Percentiles rank a stretch among this genome's conserved stretches.
Evolutionary conservation across 2,113 vertebrate species (phyloP).

Genomic region (Taxidea taxus): DNA sequence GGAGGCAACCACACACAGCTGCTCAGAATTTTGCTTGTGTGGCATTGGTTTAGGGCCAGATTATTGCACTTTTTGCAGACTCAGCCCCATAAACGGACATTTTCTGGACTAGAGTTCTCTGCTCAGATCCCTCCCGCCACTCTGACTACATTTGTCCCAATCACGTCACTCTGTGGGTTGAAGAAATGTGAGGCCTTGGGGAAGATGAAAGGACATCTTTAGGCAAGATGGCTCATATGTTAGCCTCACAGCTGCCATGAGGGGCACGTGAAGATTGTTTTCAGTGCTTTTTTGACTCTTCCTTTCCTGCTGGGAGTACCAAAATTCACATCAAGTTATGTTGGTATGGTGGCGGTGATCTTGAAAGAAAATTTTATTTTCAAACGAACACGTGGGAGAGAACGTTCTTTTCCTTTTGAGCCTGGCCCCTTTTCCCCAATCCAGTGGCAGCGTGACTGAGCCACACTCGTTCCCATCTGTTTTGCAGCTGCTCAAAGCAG

Average conservation of each 20-base stretch:
- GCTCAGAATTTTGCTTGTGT: slow-evolving; percentile 47
- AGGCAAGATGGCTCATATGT: slow-evolving; percentile 39
- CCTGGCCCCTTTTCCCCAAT: not conserved
- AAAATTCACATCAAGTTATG: not conserved
- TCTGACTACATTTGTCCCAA: slow-evolving; percentile 47
- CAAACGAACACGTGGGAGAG: slow-evolving; percentile 4
- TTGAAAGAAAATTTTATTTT: slow-evolving; percentile 36
- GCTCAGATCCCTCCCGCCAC: slow-evolving; percentile 33
- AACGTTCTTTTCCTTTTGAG: not conserved
- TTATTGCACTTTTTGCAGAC: slow-evolving; percentile 31
- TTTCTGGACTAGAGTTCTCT: slow-evolving; percentile 43
- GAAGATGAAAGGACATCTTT: slow-evolving; percentile 53
- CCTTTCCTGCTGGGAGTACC: not conserved
- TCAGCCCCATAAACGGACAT: slow-evolving; percentile 25
- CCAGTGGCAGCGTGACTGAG: slow-evolving; percentile 32
- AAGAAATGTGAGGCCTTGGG: slow-evolving; percentile 31
- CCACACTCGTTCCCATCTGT: slow-evolving; percentile 74
- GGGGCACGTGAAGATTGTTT: not conserved
- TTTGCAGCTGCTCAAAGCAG: slow-evolving; percentile 77
- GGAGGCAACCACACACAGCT: not conserved
- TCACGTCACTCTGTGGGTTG: slow-evolving; percentile 47
- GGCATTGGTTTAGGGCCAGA: slow-evolving; percentile 30
- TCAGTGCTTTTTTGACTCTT: not conserved
- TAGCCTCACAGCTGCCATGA: not conserved
- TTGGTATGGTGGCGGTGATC: not conserved